phyloP scores from a whole-genome alignment of 2,113 vertebrate species.

The Pachycephala philippinensis region DNA sequence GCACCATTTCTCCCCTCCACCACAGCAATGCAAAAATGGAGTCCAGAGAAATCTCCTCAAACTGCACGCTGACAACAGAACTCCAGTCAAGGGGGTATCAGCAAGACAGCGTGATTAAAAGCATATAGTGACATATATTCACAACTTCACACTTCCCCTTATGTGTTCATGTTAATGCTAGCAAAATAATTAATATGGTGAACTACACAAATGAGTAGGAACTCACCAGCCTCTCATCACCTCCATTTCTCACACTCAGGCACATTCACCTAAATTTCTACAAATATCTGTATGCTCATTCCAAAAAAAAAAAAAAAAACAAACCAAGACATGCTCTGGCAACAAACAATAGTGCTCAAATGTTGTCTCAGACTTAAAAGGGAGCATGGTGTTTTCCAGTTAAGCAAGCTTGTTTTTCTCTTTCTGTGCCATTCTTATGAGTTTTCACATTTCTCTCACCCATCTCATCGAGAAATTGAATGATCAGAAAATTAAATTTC shows the following conservation, averaged over 20 bases:
- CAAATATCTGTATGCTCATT: background rate
- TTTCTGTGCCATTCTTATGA: background rate
- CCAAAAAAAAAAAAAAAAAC: background rate
- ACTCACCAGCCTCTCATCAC: background rate
- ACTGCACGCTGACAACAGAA: background rate
- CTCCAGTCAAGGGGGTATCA: background rate
- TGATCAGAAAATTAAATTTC: background rate
- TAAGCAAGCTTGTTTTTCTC: background rate
- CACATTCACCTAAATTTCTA: background rate
- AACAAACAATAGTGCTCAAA: background rate
- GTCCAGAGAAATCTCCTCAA: background rate
- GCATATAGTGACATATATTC: background rate
- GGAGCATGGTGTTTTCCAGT: no score
- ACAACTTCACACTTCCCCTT: background rate
- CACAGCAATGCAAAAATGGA: background rate
- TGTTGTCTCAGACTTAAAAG: background rate
- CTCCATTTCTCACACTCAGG: background rate
- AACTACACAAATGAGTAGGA: background rate
- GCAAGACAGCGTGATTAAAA: background rate
- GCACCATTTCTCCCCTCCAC: background rate
- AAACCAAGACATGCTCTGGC: background rate
- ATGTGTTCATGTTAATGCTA: background rate
- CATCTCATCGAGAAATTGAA: background rate
- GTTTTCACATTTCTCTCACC: background rate
- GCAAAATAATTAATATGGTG: background rate